phyloP scores from a whole-genome alignment of 1,140 invertebrate genomes.

The Rhagoletis pomonella region DNA sequence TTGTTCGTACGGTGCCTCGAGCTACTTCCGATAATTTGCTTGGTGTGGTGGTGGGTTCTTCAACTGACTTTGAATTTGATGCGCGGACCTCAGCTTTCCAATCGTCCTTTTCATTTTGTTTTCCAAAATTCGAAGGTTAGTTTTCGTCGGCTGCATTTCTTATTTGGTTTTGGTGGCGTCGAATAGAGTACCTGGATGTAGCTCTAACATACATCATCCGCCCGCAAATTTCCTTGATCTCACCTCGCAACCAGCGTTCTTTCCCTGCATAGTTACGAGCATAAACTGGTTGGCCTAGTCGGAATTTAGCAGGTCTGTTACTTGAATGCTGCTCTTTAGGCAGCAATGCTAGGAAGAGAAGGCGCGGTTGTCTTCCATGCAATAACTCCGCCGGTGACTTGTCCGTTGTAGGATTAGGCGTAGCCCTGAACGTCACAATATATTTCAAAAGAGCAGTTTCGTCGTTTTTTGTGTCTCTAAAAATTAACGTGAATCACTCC shows the following conservation, averaged over 20 bases:
- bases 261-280: conserved; percentile 8
- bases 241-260: conserved; percentile 16
- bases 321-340: neutral
- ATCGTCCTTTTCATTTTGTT: too few relatives aligned
- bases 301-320: neutral
- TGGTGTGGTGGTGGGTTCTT: too few relatives aligned
- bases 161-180: too few relatives aligned
- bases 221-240: neutral
- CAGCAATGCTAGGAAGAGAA: neutral
- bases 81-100: too few relatives aligned
- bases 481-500: neutral
- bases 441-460: neutral
- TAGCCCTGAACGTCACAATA: neutral
- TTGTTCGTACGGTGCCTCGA: too few relatives aligned
- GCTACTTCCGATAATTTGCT: too few relatives aligned
- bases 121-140: too few relatives aligned
- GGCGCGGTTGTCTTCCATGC: neutral
- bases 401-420: neutral
- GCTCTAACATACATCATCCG: conserved; percentile 35
- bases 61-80: too few relatives aligned
- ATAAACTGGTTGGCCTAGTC: neutral
- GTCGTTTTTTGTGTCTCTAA: neutral
- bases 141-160: too few relatives aligned
- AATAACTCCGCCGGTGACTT: too few relatives aligned
- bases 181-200: neutral